phyloP scores from a whole-genome alignment of 2,797 vertebrate species.

The Cygnus olor region DNA sequence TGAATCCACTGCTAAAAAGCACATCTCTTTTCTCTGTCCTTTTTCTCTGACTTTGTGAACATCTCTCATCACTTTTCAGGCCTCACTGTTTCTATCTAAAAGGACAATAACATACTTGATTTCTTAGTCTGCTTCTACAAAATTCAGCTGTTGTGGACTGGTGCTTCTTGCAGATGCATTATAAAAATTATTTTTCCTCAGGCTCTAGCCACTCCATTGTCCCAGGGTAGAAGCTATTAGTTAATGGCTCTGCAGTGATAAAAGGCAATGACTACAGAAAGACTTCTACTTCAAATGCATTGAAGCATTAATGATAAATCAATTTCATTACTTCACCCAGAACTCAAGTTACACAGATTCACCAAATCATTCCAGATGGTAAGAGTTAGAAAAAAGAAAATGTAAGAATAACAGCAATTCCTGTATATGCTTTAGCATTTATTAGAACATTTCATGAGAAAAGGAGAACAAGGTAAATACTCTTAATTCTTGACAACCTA shows the following conservation, averaged over 20 bases:
- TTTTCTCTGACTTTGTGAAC: background rate
- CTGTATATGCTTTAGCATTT: background rate
- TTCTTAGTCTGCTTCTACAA: background rate
- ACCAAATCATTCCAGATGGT: background rate
- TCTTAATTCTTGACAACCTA: background rate
- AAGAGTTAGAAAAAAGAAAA: background rate
- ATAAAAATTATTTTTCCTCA: background rate
- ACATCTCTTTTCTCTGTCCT: background rate
- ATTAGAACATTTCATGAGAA: background rate
- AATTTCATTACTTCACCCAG: slow-evolving; percentile 20
- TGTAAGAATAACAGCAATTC: background rate
- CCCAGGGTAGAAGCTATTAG: background rate
- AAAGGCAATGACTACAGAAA: slow-evolving; percentile 12
- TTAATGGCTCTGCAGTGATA: slow-evolving; percentile 19
- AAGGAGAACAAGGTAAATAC: background rate
- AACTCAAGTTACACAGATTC: background rate
- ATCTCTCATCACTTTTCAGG: background rate
- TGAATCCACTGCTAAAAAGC: background rate
- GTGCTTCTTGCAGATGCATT: background rate
- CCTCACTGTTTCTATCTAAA: background rate
- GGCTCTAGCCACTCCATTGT: background rate
- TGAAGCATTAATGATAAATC: background rate
- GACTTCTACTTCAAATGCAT: background rate
- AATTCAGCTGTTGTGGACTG: background rate
- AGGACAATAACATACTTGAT: background rate